A percentile compares a stretch with the other conserved stretches of the same genome.
These are phyloP conservation scores for Ranitomeya variabilis DNA, from an alignment of 2,113 vertebrate species.

Conservation along the genomic window DNA sequence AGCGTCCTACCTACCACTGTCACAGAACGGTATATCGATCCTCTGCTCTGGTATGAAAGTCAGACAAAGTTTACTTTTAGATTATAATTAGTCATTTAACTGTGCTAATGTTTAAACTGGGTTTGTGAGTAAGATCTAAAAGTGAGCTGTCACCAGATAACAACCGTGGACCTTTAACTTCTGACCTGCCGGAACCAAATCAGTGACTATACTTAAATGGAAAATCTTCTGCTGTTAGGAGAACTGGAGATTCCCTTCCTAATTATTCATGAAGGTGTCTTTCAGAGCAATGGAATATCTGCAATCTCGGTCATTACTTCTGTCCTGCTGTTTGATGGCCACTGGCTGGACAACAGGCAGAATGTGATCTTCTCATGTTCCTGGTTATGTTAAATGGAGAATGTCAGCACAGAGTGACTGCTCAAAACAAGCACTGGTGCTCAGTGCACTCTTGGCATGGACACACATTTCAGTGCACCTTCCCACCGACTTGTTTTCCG, in stretches of 20 bases:
- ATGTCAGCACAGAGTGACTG: no score
- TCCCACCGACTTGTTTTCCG: no score
- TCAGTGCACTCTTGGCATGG: no score
- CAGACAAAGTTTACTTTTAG: conserved; percentile 51
- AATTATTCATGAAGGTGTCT: not conserved
- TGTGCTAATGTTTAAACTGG: conserved; percentile 57
- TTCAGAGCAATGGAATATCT: not conserved
- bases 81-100: conserved; percentile 53
- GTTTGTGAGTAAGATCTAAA: conserved; percentile 39
- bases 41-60: conserved; percentile 30
- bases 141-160: conserved; percentile 52
- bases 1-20: conserved; percentile 17
- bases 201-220: not conserved
- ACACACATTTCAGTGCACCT: no score
- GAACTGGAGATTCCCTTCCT: not conserved
- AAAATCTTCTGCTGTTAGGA: not conserved
- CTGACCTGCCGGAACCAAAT: not conserved
- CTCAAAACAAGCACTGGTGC: no score
- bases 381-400: no score
- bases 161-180: not conserved
- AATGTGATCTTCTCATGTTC: no score
- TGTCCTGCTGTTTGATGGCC: no score
- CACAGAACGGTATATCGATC: conserved; percentile 45
- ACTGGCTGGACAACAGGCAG: no score
- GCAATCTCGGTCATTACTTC: not conserved